These are phyloP conservation scores for Horisme vitalbata DNA, from an alignment of 2,888 invertebrate species.

Conservation along the genomic window DNA sequence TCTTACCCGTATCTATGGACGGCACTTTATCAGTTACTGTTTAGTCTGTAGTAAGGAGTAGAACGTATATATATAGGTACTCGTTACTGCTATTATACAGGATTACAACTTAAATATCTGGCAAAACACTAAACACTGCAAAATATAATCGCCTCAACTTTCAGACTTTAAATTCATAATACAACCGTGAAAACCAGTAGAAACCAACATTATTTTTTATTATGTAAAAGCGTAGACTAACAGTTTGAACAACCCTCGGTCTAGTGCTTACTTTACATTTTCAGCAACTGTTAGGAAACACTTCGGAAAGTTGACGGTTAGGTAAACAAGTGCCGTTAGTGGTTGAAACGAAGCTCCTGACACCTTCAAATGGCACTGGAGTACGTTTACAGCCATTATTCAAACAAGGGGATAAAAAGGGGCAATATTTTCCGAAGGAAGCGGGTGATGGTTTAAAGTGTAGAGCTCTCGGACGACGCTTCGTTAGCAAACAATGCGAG, in stretches of 20 bases:
- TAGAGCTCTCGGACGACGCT: constrained; percentile 75
- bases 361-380: constrained; percentile 76
- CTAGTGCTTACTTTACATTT: constrained; percentile 78
- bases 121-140: constrained; percentile 11
- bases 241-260: constrained; percentile 54
- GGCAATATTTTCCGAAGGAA: constrained; percentile 80
- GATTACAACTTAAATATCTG: constrained; percentile 4
- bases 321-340: constrained; percentile 78
- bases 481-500: constrained; percentile 79
- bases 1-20: no score
- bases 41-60: no score
- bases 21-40: no score
- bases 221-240: constrained; percentile 44
- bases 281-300: constrained; percentile 71
- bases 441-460: constrained; percentile 81
- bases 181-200: constrained; percentile 16
- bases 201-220: constrained; percentile 31
- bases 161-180: constrained; percentile 18
- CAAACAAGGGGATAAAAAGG: constrained; percentile 82
- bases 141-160: constrained; percentile 20
- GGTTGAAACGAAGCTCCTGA: constrained; percentile 65
- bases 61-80: no score
- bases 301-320: constrained; percentile 76
- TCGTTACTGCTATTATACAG: neutral
- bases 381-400: constrained; percentile 80